Conservation (phyloP, 2,797 vertebrate species). For the Tolypeutes matacus region DNA sequence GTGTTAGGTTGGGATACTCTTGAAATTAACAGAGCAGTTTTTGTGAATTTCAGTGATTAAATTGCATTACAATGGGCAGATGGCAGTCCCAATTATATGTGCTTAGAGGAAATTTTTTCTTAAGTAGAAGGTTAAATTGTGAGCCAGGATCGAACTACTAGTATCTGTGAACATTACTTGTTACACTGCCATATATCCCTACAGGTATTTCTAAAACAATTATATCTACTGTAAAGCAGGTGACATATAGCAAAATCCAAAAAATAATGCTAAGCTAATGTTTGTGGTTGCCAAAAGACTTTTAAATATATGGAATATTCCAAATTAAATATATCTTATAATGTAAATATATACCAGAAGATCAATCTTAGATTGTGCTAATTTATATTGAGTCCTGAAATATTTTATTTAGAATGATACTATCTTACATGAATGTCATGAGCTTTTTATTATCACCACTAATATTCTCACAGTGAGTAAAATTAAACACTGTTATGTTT, state of each 20-base stretch:
- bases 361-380: neutral
- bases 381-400: neutral
- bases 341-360: neutral
- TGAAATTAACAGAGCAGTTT: conserved; percentile 25
- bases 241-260: neutral
- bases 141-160: neutral
- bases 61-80: conserved; percentile 43
- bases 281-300: neutral
- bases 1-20: conserved; percentile 10
- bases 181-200: neutral
- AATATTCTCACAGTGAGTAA: neutral
- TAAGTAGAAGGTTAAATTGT: conserved; percentile 44
- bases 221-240: conserved; percentile 10
- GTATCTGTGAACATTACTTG: neutral
- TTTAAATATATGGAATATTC: neutral
- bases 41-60: conserved; percentile 61
- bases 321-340: neutral
- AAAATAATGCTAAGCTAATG: neutral
- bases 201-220: conserved; percentile 49
- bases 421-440: neutral
- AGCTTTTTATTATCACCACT: conserved; percentile 43
- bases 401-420: conserved; percentile 22
- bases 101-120: conserved; percentile 17
- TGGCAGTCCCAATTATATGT: conserved; percentile 45
- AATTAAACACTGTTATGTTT: neutral